Percentiles rank a stretch among this genome's conserved stretches.
These are phyloP conservation scores for Callorhinus ursinus DNA, from an alignment of 2,113 vertebrate species.

Conservation along the genomic window DNA sequence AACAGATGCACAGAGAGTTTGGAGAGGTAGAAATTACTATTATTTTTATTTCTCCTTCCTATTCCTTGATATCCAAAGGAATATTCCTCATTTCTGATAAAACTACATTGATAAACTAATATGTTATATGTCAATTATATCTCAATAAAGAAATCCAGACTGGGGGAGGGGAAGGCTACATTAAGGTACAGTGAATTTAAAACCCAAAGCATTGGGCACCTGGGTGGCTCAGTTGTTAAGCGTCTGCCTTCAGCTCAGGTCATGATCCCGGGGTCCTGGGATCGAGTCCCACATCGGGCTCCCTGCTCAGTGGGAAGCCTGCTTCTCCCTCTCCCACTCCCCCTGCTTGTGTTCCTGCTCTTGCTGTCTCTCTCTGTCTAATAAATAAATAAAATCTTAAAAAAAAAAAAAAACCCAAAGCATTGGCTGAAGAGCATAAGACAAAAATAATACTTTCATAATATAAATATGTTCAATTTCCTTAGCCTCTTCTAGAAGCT, in stretches of 20 bases:
- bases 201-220: not conserved
- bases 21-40: not conserved
- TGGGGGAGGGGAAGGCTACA: not conserved
- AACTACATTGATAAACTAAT: not conserved
- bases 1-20: not conserved
- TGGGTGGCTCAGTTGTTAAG: too few relatives aligned
- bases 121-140: not conserved
- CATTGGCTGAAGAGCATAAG: not conserved
- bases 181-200: not conserved
- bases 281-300: too few relatives aligned
- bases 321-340: too few relatives aligned
- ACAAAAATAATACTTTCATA: not conserved
- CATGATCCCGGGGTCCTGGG: too few relatives aligned
- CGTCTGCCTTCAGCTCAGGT: too few relatives aligned
- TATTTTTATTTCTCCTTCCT: not conserved
- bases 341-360: too few relatives aligned
- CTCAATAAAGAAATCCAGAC: not conserved
- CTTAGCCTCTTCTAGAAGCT: not conserved
- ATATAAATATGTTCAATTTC: not conserved
- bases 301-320: too few relatives aligned
- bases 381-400: too few relatives aligned
- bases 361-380: too few relatives aligned
- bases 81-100: not conserved
- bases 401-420: not conserved
- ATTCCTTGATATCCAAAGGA: conserved; percentile 11